These are phyloP conservation scores for Cyprinodon variegatus DNA, from an alignment of 2,113 vertebrate genomes.

Conservation along the genomic window DNA sequence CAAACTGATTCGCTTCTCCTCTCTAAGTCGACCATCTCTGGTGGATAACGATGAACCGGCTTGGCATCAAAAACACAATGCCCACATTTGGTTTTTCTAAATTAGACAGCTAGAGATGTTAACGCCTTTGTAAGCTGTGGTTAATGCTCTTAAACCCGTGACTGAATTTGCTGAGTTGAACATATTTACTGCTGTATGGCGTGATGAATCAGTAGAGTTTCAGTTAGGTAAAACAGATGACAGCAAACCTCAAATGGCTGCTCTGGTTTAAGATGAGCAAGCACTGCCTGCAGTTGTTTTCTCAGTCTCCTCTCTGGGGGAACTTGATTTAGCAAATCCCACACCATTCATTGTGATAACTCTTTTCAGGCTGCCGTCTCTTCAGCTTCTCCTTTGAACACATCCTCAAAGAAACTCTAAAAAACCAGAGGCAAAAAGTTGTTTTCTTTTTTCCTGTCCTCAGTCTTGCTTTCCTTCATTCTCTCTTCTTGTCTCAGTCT, in stretches of 20 bases:
- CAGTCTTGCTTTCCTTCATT: constrained; percentile 22
- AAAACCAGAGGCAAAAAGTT: constrained; percentile 15
- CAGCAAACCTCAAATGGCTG: constrained; percentile 35
- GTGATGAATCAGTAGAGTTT: constrained; percentile 2
- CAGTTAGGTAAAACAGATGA: constrained; percentile 13
- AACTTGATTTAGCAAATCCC: constrained; percentile 54
- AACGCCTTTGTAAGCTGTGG: constrained; percentile 20
- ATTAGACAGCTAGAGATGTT: constrained; percentile 11
- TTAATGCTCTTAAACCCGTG: constrained; percentile 28
- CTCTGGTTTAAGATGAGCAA: constrained; percentile 22
- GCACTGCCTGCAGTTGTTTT: constrained; percentile 58
- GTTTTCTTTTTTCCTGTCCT: constrained; percentile 29
- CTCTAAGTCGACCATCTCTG: constrained; percentile 23
- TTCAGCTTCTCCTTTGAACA: constrained; percentile 16
- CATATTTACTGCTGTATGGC: constrained; percentile 21
- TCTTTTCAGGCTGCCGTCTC: constrained; percentile 42
- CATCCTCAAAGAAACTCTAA: constrained; percentile 16
- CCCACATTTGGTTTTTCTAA: constrained; percentile 28
- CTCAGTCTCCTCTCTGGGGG: constrained; percentile 41
- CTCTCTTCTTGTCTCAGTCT: constrained; percentile 40
- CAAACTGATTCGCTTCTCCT: constrained; percentile 27
- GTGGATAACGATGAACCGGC: constrained; percentile 26
- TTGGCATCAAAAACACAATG: constrained; percentile 28
- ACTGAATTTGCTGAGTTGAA: constrained; percentile 12
- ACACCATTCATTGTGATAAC: constrained; percentile 39